A percentile compares a stretch with the other conserved stretches of the same genome.
These are phyloP conservation scores for Glaucidium brasilianum DNA, from an alignment of 2,113 vertebrate species.

Conservation along the genomic window DNA sequence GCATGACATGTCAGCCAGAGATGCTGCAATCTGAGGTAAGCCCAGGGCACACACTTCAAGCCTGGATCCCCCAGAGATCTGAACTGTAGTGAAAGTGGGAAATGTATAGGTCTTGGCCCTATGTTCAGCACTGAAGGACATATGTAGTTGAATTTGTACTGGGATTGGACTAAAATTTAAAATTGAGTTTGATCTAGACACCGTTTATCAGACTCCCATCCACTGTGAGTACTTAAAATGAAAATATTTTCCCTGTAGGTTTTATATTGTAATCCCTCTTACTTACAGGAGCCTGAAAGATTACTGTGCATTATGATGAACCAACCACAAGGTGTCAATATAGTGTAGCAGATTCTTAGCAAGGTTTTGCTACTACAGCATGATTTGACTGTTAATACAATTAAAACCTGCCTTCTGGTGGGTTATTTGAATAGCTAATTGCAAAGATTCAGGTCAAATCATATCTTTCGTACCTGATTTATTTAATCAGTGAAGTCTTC, in stretches of 20 bases:
- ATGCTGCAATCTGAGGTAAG: background rate
- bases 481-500: constrained; percentile 12
- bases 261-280: background rate
- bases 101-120: background rate
- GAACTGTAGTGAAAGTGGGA: background rate
- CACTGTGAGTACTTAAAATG: background rate
- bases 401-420: background rate
- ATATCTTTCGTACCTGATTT: background rate
- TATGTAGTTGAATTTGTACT: background rate
- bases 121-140: background rate
- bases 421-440: background rate
- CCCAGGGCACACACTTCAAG: background rate
- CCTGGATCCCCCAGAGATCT: background rate
- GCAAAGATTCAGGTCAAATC: background rate
- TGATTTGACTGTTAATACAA: background rate
- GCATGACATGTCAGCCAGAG: background rate
- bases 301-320: background rate
- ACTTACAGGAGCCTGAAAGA: background rate
- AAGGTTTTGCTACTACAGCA: background rate
- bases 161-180: background rate
- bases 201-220: background rate
- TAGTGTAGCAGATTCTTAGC: background rate
- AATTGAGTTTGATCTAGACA: background rate
- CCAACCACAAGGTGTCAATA: constrained; percentile 51
- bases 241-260: background rate